Conservation (phyloP, 2,797 vertebrate species). For the Mus minutoides region DNA sequence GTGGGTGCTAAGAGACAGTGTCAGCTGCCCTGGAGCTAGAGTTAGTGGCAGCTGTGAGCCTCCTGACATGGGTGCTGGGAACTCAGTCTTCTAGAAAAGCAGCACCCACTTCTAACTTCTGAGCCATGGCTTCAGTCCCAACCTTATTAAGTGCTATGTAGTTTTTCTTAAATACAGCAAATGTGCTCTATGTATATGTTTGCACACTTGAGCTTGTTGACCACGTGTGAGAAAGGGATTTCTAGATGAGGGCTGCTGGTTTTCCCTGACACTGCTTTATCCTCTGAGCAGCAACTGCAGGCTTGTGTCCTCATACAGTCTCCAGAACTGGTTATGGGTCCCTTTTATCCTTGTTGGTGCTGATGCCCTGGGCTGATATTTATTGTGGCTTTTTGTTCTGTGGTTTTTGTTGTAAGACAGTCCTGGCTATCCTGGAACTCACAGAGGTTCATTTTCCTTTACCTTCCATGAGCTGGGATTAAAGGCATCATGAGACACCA, state of each 20-base stretch:
- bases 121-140: too few relatives aligned
- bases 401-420: background rate
- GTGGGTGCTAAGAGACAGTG: background rate
- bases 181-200: background rate
- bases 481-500: background rate
- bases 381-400: background rate
- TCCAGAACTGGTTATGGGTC: background rate
- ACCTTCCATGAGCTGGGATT: background rate
- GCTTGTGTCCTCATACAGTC: background rate
- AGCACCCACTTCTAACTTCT: background rate
- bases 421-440: background rate
- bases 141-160: too few relatives aligned
- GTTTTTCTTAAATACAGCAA: slow-evolving; percentile 25
- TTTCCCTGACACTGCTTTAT: slow-evolving; percentile 28
- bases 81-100: background rate
- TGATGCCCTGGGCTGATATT: background rate
- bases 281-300: background rate
- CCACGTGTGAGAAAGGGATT: slow-evolving; percentile 14
- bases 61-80: background rate
- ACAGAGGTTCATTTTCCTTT: background rate
- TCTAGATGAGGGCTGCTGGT: slow-evolving; percentile 13
- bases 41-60: background rate
- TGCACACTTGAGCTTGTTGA: slow-evolving; percentile 22
- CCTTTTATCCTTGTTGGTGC: slow-evolving; percentile 6
- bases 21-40: background rate